Percentiles rank a stretch among this genome's conserved stretches.
Evolutionary conservation across 2,113 vertebrate genomes (phyloP).

Genomic region (Urocynchramus pylzowi): DNA sequence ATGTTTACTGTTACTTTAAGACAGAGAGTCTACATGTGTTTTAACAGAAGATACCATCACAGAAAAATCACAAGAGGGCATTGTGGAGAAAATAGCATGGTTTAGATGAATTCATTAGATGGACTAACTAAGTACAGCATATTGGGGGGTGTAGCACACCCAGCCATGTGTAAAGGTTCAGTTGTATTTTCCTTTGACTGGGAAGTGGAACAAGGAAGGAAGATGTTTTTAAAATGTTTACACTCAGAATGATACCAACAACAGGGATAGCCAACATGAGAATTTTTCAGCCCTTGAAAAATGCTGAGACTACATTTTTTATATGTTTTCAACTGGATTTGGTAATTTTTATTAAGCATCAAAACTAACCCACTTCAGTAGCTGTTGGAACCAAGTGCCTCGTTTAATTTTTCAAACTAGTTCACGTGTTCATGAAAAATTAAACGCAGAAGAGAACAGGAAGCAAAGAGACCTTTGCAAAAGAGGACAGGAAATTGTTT

Average conservation of each 20-base stretch:
- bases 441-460: not conserved
- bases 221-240: not conserved
- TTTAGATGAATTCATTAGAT: not conserved
- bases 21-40: not conserved
- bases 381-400: not conserved
- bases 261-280: not conserved
- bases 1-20: not conserved
- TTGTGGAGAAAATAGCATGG: not conserved
- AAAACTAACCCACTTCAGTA: not conserved
- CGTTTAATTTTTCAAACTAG: slow-evolving; percentile 8
- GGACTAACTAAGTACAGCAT: not conserved
- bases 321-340: not conserved
- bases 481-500: not conserved
- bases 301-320: not conserved
- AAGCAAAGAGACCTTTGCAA: not conserved
- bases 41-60: not conserved
- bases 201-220: not conserved
- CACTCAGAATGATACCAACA: not conserved
- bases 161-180: not conserved
- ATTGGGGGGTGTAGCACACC: not conserved
- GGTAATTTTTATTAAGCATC: not conserved
- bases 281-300: not conserved
- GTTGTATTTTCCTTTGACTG: not conserved
- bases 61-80: not conserved
- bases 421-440: slow-evolving; percentile 29